Evolutionary conservation across 2,113 vertebrate genomes (phyloP).

Genomic region (Paradoxurus hermaphroditus): DNA sequence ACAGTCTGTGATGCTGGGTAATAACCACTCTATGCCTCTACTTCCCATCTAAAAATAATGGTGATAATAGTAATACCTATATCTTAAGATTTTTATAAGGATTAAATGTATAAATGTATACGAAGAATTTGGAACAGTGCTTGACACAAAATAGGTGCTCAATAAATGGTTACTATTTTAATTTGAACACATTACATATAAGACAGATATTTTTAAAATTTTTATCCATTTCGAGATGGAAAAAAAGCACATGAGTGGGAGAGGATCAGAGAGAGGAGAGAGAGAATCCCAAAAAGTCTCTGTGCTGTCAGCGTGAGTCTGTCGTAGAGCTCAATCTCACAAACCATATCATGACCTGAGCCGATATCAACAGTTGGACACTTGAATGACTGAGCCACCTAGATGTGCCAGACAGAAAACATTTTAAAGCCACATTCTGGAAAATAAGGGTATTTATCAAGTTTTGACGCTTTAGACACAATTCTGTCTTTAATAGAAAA

Average conservation of each 20-base stretch:
- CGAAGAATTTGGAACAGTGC: background rate
- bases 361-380: too few species aligned
- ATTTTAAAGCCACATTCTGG: background rate
- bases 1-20: background rate
- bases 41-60: background rate
- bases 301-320: too few species aligned
- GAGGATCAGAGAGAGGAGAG: too few species aligned
- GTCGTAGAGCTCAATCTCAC: too few species aligned
- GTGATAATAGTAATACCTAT: background rate
- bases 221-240: too few species aligned
- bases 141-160: background rate
- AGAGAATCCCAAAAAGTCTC: too few species aligned
- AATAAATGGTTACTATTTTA: background rate
- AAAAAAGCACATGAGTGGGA: too few species aligned
- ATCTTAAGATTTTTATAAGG: background rate
- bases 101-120: background rate
- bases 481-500: background rate
- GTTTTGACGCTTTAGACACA: background rate
- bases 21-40: background rate
- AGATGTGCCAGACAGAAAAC: background rate
- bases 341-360: too few species aligned
- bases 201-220: background rate
- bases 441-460: background rate
- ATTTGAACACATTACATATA: background rate
- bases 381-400: too few species aligned